Evolutionary conservation across 1,140 invertebrate genomes (phyloP).

Genomic region (Calycopis cecrops): DNA sequence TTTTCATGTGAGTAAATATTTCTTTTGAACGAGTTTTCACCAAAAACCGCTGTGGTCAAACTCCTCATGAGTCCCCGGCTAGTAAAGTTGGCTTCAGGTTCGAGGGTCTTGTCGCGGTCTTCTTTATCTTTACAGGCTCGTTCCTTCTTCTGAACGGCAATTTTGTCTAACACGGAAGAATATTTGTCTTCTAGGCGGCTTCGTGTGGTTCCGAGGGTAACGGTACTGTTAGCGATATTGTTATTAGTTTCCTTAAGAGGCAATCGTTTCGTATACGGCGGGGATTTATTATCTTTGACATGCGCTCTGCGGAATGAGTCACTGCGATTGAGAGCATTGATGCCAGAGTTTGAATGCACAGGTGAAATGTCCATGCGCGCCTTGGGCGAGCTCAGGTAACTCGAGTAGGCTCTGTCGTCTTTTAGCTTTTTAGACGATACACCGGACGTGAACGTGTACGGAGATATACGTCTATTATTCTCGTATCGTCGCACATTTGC

Average conservation of each 20-base stretch:
- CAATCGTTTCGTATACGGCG: slow-evolving; percentile 60
- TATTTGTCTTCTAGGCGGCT: slow-evolving; percentile 85
- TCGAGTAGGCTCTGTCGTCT: slow-evolving; percentile 57
- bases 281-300: slow-evolving; percentile 61
- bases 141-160: slow-evolving; percentile 77
- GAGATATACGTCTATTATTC: slow-evolving; percentile 57
- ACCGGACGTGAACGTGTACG: slow-evolving; percentile 47
- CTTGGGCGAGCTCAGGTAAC: slow-evolving; percentile 52
- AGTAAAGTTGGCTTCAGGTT: slow-evolving; percentile 74
- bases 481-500: slow-evolving; percentile 62
- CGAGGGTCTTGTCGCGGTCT: slow-evolving; percentile 80
- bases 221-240: slow-evolving; percentile 48
- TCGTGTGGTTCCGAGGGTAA: slow-evolving; percentile 74
- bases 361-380: slow-evolving; percentile 57
- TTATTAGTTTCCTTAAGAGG: slow-evolving; percentile 66
- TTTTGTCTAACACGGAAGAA: slow-evolving; percentile 81
- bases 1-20: slow-evolving; percentile 57
- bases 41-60: slow-evolving; percentile 79
- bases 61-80: slow-evolving; percentile 72
- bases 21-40: slow-evolving; percentile 79
- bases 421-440: slow-evolving; percentile 48
- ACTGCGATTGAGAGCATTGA: slow-evolving; percentile 52
- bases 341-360: slow-evolving; percentile 47
- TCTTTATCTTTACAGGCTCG: slow-evolving; percentile 65
- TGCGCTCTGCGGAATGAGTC: slow-evolving; percentile 64